Evolutionary conservation across 1,140 invertebrate genomes (phyloP).

Genomic region (Euura lappo): DNA sequence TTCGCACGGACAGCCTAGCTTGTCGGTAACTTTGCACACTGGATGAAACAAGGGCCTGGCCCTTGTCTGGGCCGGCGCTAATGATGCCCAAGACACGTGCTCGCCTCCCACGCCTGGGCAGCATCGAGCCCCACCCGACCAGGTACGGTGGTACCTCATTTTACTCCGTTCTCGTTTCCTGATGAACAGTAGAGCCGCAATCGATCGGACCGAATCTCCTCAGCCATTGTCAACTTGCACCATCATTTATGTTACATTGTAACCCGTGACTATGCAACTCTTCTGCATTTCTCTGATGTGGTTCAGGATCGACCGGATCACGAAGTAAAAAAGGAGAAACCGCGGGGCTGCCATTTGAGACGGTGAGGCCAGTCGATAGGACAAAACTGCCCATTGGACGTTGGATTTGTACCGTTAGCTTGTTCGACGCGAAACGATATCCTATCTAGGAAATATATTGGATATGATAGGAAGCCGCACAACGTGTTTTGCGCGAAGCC

Average conservation of each 20-base stretch:
- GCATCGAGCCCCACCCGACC: neutral
- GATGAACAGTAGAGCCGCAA: neutral
- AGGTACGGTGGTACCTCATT: neutral
- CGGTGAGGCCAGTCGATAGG: neutral
- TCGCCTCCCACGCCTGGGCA: slow-evolving; percentile 38
- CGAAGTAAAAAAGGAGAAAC: neutral
- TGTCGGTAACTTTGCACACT: neutral
- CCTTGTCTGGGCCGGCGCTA: slow-evolving; percentile 31
- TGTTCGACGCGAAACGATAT: slow-evolving; percentile 24
- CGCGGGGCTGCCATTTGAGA: neutral
- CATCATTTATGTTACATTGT: neutral
- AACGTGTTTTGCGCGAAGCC: slow-evolving; percentile 15
- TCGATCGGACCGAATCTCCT: neutral
- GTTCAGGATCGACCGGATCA: neutral
- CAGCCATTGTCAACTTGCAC: neutral
- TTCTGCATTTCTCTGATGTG: neutral
- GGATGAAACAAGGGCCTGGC: slow-evolving; percentile 1
- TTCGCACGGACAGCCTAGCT: neutral
- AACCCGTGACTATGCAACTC: neutral
- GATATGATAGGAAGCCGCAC: slow-evolving; percentile 22
- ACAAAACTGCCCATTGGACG: neutral
- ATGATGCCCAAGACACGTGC: slow-evolving; percentile 49
- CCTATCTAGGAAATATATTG: slow-evolving; percentile 38
- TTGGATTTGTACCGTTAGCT: slow-evolving; percentile 2
- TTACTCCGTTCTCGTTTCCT: neutral